phyloP scores from a whole-genome alignment of 2,888 invertebrate species.

The Drosophila tanythrix region DNA sequence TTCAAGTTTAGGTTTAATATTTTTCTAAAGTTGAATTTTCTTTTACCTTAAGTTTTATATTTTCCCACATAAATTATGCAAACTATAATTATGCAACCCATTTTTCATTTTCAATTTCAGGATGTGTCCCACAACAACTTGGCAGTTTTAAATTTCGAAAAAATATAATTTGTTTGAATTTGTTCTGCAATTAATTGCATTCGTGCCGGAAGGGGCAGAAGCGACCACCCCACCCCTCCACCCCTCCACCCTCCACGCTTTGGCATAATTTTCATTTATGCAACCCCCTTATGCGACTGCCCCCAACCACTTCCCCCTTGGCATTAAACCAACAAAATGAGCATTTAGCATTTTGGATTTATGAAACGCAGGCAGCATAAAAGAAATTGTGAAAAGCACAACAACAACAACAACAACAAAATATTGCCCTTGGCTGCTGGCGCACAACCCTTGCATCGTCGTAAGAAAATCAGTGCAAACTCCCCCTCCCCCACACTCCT shows the following conservation, averaged over 20 bases:
- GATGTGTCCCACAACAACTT: background rate
- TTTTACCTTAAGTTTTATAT: background rate
- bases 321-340: constrained; percentile 71
- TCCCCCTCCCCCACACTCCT: background rate
- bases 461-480: constrained; percentile 54
- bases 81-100: background rate
- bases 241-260: background rate
- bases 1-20: background rate
- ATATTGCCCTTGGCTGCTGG: constrained; percentile 47
- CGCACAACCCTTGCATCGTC: constrained; percentile 52
- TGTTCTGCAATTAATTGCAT: constrained; percentile 60
- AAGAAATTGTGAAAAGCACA: constrained; percentile 53
- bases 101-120: background rate
- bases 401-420: constrained; percentile 17
- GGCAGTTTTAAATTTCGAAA: constrained; percentile 14
- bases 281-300: background rate
- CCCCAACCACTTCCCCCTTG: background rate
- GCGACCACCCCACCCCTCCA: constrained; percentile 14
- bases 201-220: constrained; percentile 22
- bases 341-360: constrained; percentile 76
- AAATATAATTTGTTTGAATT: constrained; percentile 37
- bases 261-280: constrained; percentile 17
- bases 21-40: background rate
- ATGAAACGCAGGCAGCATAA: constrained; percentile 25
- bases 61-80: background rate